Evolutionary conservation across 2,797 vertebrate species (phyloP).

Genomic region (Vultur gryphus): DNA sequence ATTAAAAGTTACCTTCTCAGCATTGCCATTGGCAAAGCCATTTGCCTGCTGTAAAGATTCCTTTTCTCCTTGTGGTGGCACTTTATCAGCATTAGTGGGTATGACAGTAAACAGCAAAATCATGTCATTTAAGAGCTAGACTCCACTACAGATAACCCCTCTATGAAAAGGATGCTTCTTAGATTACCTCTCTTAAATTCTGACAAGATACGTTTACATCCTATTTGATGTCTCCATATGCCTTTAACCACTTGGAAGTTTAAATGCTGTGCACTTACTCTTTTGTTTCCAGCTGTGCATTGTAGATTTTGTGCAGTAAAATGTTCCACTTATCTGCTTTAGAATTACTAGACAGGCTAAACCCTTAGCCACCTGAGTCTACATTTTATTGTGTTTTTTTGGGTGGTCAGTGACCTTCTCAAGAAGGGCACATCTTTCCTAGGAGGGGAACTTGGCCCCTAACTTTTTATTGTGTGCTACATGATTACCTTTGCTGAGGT

Average conservation of each 20-base stretch:
- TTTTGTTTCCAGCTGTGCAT: slow-evolving; percentile 34
- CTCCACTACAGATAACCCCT: not conserved
- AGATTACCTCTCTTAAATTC: slow-evolving; percentile 24
- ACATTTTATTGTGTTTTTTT: not conserved
- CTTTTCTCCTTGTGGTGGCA: not conserved
- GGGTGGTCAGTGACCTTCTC: not conserved
- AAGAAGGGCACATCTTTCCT: not conserved
- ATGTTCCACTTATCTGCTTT: not conserved
- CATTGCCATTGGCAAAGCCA: not conserved
- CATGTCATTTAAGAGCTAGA: not conserved
- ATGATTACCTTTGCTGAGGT: not conserved
- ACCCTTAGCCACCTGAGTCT: not conserved
- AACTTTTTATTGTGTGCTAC: not conserved
- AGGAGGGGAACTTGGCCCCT: not conserved
- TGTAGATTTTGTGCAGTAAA: slow-evolving; percentile 14
- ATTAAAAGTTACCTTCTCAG: slow-evolving; percentile 12
- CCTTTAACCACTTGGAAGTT: not conserved
- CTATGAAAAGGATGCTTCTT: not conserved
- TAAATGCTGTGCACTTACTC: not conserved
- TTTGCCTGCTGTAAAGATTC: not conserved
- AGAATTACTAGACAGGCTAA: not conserved
- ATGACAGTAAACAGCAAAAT: not conserved
- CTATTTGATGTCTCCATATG: slow-evolving; percentile 49
- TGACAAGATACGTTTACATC: slow-evolving; percentile 25
- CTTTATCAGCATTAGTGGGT: not conserved